phyloP scores from a whole-genome alignment of 2,113 vertebrate species.

The Strix aluco region DNA sequence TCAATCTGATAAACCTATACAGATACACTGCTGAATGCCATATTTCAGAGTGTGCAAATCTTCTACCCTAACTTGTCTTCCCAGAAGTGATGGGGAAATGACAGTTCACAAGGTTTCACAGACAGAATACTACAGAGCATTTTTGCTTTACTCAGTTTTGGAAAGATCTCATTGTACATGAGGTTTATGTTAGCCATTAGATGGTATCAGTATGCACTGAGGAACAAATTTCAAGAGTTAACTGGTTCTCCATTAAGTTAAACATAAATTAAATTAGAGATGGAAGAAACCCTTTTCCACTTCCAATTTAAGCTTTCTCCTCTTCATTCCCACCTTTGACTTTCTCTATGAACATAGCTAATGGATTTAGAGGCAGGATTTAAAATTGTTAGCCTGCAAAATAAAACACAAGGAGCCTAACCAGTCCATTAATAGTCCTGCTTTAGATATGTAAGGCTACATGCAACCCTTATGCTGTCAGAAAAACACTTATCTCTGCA shows the following conservation, averaged over 20 bases:
- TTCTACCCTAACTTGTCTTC: not conserved
- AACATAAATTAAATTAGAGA: not conserved
- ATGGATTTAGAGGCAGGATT: not conserved
- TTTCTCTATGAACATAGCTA: not conserved
- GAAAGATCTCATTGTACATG: not conserved
- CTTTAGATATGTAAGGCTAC: not conserved
- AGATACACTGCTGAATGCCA: not conserved
- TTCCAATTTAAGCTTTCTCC: not conserved
- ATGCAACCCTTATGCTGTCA: not conserved
- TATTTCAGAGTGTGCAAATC: not conserved
- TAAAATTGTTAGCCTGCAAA: not conserved
- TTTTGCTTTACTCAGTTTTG: not conserved
- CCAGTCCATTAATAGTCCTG: not conserved
- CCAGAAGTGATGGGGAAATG: not conserved
- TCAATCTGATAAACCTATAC: not conserved
- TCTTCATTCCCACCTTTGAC: not conserved
- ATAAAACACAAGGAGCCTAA: not conserved
- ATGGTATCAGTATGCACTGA: not conserved
- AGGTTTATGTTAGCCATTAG: not conserved
- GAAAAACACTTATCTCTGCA: not conserved
- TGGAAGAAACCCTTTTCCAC: not conserved
- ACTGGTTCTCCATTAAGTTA: not conserved
- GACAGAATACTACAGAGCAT: not conserved
- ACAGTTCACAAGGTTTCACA: not conserved
- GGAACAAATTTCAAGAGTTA: not conserved